A percentile compares a stretch with the other conserved stretches of the same genome.
phyloP scores from a whole-genome alignment of 2,888 invertebrate genomes.

The Spodoptera exigua region DNA sequence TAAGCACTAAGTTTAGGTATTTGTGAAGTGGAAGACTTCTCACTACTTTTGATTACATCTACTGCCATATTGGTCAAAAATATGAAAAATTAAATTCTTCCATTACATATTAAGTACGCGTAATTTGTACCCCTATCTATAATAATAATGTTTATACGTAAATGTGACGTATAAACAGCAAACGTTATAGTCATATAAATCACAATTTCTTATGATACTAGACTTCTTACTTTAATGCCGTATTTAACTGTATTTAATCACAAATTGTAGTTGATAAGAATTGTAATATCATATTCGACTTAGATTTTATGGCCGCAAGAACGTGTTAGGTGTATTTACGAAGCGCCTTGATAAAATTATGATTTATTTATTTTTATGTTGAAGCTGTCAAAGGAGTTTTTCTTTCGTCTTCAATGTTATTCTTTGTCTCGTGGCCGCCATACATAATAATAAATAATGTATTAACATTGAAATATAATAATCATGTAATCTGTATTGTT shows the following conservation, averaged over 20 bases:
- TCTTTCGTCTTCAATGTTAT: not conserved
- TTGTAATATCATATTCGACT: conserved; percentile 1
- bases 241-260: conserved; percentile 4
- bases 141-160: no score
- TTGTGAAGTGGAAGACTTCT: no score
- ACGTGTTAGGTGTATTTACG: no score
- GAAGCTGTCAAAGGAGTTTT: no score
- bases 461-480: conserved; percentile 12
- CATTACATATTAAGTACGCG: not conserved
- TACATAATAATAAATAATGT: not conserved
- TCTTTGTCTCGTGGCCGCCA: conserved; percentile 21
- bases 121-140: conserved; percentile 11
- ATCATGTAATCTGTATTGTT: conserved; percentile 7
- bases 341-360: no score
- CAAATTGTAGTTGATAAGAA: conserved; percentile 7
- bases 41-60: no score
- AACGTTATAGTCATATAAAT: conserved; percentile 32
- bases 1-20: no score
- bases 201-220: conserved; percentile 21
- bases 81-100: no score
- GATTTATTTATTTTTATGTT: no score
- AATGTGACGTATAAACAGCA: not conserved
- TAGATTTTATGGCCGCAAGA: conserved; percentile 7
- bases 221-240: conserved; percentile 10
- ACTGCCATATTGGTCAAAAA: no score